Conservation (phyloP, 2,888 invertebrate genomes). For the Helleia helle region DNA sequence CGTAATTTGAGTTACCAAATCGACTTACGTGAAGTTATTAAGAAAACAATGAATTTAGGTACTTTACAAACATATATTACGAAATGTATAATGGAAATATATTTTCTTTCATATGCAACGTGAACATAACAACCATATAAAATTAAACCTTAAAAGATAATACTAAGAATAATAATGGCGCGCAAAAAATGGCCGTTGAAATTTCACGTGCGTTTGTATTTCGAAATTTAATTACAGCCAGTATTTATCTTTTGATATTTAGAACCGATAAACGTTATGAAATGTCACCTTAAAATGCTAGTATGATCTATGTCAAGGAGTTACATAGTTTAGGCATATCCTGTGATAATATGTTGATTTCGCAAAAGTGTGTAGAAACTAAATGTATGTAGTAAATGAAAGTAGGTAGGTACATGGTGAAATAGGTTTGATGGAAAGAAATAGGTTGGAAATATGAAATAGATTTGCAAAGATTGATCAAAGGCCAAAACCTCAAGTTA, state of each 20-base stretch:
- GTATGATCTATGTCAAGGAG: slow-evolving; percentile 1
- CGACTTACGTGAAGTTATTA: slow-evolving; percentile 1
- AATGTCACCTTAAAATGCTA: slow-evolving; percentile 1
- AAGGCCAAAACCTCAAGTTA: no score
- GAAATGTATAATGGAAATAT: slow-evolving; percentile 3
- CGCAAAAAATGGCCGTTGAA: neutral
- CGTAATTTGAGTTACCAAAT: neutral
- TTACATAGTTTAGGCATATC: no score
- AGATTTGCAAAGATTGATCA: no score
- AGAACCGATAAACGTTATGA: slow-evolving; percentile 1
- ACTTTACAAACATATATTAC: slow-evolving; percentile 1
- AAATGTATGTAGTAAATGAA: no score
- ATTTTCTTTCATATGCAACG: neutral
- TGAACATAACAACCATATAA: neutral
- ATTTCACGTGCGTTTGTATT: slow-evolving; percentile 1
- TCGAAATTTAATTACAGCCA: slow-evolving; percentile 2
- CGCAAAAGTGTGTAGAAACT: no score
- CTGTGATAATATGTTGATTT: no score
- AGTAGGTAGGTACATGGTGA: no score
- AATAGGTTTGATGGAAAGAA: no score
- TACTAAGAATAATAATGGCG: neutral
- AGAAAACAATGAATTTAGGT: slow-evolving; percentile 1
- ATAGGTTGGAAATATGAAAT: no score
- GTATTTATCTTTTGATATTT: slow-evolving; percentile 1
- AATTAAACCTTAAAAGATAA: neutral